phyloP scores from a whole-genome alignment of 1,140 invertebrate species.

The Carposina sasakii region DNA sequence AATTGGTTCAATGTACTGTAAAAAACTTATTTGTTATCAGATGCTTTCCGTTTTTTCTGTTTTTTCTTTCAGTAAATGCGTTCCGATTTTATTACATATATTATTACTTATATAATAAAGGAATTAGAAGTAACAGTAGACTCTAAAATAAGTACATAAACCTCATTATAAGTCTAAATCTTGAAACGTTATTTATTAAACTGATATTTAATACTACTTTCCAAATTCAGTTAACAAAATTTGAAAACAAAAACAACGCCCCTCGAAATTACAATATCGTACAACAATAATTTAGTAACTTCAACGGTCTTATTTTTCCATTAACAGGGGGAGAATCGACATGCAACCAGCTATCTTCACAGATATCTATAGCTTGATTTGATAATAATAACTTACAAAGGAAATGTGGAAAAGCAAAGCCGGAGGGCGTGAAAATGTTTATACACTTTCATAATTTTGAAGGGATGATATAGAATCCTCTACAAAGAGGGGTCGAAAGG shows the following conservation, averaged over 20 bases:
- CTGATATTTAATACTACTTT: too few relatives aligned
- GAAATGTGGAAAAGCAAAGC: constrained; percentile 54
- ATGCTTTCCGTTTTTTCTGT: too few relatives aligned
- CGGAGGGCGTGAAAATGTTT: constrained; percentile 67
- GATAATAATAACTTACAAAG: constrained; percentile 66
- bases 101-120: too few relatives aligned
- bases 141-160: too few relatives aligned
- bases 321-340: constrained; percentile 45
- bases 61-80: too few relatives aligned
- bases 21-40: too few relatives aligned
- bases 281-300: constrained; percentile 66
- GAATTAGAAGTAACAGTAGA: too few relatives aligned
- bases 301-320: constrained; percentile 57
- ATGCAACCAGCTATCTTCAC: constrained; percentile 49
- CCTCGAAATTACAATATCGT: constrained; percentile 59
- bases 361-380: constrained; percentile 68
- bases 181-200: too few relatives aligned
- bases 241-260: constrained; percentile 17
- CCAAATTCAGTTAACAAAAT: too few relatives aligned
- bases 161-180: too few relatives aligned
- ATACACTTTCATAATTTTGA: constrained; percentile 71
- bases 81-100: too few relatives aligned
- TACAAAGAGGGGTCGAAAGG: constrained; percentile 45
- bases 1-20: too few relatives aligned
- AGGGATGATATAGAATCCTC: constrained; percentile 56